phyloP scores from a whole-genome alignment of 2,113 vertebrate species.

The Orientallactaga bullata region DNA sequence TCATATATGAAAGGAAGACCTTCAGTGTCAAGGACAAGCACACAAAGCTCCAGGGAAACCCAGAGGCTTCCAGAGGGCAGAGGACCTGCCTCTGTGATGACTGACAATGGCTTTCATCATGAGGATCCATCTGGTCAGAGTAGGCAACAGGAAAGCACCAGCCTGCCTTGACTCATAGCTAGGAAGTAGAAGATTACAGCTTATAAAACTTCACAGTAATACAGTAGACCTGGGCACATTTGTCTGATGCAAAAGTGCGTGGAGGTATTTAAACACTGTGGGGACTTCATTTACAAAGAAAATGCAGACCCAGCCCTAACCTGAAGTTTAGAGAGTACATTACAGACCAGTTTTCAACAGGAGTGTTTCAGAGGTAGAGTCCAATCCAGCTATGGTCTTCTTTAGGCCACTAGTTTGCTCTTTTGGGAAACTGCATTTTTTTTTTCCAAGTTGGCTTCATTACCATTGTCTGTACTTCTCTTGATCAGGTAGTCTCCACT shows the following conservation, averaged over 20 bases:
- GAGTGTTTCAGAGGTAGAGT: not conserved
- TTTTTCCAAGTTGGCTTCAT: too few relatives aligned
- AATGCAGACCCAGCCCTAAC: accelerated
- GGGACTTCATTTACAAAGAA: not conserved
- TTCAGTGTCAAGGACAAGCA: not conserved
- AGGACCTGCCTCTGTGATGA: not conserved
- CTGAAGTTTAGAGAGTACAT: too few relatives aligned
- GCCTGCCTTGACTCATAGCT: too few relatives aligned
- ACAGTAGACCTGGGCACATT: too few relatives aligned
- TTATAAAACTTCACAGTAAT: accelerated
- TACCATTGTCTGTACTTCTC: too few relatives aligned
- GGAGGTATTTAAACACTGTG: not conserved
- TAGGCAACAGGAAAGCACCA: not conserved
- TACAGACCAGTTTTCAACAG: accelerated
- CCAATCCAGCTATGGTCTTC: accelerated
- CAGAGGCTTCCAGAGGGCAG: not conserved
- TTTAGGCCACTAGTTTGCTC: not conserved
- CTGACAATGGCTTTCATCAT: accelerated
- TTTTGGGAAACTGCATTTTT: accelerated
- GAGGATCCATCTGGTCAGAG: not conserved
- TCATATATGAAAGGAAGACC: not conserved
- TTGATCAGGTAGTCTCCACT: accelerated
- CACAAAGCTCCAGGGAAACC: not conserved
- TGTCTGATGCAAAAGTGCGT: not conserved
- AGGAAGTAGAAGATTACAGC: not conserved